Base-by-base conservation (phyloP, 2,888 invertebrate genomes). In the Branchellion lobata region DNA sequence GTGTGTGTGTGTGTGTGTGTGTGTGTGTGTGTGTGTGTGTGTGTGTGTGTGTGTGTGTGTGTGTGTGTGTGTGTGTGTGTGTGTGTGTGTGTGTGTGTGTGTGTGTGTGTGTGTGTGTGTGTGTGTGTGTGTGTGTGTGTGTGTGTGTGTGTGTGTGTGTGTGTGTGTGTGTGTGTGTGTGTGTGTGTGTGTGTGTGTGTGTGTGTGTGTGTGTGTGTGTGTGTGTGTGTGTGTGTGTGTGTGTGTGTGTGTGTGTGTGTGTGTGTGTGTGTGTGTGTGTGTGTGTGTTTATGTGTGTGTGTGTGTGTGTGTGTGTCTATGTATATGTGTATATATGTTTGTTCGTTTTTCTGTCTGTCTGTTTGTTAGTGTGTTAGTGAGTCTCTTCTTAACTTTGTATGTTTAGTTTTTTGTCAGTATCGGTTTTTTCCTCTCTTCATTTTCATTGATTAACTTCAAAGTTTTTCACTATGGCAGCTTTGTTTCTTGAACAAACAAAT, bases 201-300 rank as follows among this genome's bases (percentile, higher is more conserved):
- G 65, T 65, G 65, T 65, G 65, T 65, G 65, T 65, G 65, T 65
- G 29, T 65, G n/a, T 65, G n/a, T 65, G 65, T 27, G n/a, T 27
- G 3, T 27, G n/a, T n/a, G 3, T 5, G n/a, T 65, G n/a, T 65
- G 29, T 65, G 8, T 29, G 8, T 27, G 5, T 5, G 3, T 29
- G 29, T 5, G 3, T 65, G 65, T 65, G 29, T 65, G 5, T 65
- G 3, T 65, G 8, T 21, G 21, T 65, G 65, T 21, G 3, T 65
- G 3, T 65, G 65, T 65, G 65, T 65, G 65, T 65, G 65, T 65
- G 65, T 65, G 65, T 65, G 29, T 65, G n/a, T 65, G n/a, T 65
- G 65, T 27, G n/a, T 27, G 3, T 27, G n/a, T n/a, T 65, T 5
- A 8, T 65, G n/a, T 65, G 29, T 65, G 8, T 29, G 8, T 27